phyloP scores from a whole-genome alignment of 1,140 invertebrate species.

The Rhopalosiphum padi region DNA sequence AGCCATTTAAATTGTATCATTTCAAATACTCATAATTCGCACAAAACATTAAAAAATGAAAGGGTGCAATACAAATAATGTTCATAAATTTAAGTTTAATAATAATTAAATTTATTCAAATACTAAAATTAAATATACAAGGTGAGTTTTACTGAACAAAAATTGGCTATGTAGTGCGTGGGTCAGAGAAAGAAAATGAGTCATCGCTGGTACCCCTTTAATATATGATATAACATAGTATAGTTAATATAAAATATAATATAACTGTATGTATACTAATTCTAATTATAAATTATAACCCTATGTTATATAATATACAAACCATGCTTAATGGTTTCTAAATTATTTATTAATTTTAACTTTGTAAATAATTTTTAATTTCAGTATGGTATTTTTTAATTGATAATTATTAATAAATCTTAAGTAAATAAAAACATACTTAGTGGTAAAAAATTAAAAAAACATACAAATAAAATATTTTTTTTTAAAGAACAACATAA shows the following conservation, averaged over 20 bases:
- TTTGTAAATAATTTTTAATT: background rate
- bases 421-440: background rate
- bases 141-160: background rate
- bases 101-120: background rate
- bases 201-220: no score
- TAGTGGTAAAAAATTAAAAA: background rate
- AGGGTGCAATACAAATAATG: no score
- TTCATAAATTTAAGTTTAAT: background rate
- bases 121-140: background rate
- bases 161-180: no score
- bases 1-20: background rate
- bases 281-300: no score
- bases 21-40: background rate
- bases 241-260: no score
- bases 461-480: background rate
- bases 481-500: background rate
- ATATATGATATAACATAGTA: no score
- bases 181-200: no score
- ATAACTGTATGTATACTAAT: no score
- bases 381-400: background rate
- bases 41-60: no score
- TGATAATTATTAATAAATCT: background rate
- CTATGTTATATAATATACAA: no score
- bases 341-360: background rate
- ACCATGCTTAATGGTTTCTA: background rate